A percentile compares a stretch with the other conserved stretches of the same genome.
phyloP scores from a whole-genome alignment of 2,888 invertebrate species.

The Buathra laborator region DNA sequence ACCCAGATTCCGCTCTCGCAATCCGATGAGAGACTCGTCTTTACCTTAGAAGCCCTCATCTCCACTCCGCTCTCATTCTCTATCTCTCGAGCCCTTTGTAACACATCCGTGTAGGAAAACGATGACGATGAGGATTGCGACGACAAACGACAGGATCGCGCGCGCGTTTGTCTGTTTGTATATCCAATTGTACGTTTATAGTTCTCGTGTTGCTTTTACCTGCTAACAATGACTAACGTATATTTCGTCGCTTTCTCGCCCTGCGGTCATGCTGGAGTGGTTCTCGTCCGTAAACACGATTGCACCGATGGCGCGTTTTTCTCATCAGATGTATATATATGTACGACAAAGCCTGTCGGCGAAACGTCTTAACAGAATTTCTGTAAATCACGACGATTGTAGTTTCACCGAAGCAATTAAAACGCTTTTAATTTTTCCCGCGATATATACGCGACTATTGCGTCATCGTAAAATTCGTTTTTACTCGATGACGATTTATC shows the following conservation, averaged over 20 bases:
- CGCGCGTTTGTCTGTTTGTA: constrained; percentile 51
- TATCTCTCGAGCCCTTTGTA: constrained; percentile 59
- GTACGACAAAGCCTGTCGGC: not conserved
- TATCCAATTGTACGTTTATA: constrained; percentile 55
- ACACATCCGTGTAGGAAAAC: constrained; percentile 32
- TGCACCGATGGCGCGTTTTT: constrained; percentile 15
- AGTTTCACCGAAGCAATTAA: too few relatives aligned
- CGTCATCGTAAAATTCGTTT: too few relatives aligned
- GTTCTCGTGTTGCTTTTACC: constrained; percentile 55
- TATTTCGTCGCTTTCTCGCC: constrained; percentile 50
- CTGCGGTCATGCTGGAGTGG: constrained; percentile 75
- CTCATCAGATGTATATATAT: not conserved
- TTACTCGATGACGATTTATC: too few relatives aligned
- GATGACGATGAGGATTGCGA: constrained; percentile 43
- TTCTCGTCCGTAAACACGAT: constrained; percentile 75
- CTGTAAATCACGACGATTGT: not conserved
- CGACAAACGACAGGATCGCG: constrained; percentile 48
- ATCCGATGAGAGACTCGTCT: constrained; percentile 60
- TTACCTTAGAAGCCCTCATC: constrained; percentile 51
- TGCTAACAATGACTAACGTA: constrained; percentile 57
- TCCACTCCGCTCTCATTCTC: constrained; percentile 41
- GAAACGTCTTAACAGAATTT: not conserved
- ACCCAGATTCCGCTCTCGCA: constrained; percentile 74
- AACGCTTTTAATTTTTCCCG: too few relatives aligned
- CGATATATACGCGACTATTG: too few relatives aligned